A percentile compares a stretch with the other conserved stretches of the same genome.
These are phyloP conservation scores for Mormyrus proboscirostris DNA, from an alignment of 2,797 vertebrate genomes.

Conservation along the genomic window DNA sequence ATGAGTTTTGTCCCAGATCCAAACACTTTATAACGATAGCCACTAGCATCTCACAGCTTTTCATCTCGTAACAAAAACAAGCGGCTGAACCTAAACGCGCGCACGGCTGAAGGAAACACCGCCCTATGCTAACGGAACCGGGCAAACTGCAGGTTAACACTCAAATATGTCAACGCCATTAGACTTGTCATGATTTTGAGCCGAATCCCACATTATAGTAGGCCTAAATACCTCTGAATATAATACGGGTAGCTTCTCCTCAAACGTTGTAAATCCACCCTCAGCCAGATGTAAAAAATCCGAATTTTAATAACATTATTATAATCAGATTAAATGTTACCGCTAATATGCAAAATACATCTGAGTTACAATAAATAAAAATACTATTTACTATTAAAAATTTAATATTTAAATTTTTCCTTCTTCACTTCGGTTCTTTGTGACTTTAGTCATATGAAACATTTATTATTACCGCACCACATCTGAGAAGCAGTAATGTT, in stretches of 20 bases:
- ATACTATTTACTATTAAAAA: too few species aligned
- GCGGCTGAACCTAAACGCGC: not conserved
- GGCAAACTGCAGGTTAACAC: not conserved
- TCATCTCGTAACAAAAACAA: not conserved
- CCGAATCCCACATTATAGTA: not conserved
- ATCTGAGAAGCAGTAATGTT: not conserved
- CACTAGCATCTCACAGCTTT: not conserved
- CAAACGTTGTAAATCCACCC: not conserved
- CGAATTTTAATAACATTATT: not conserved
- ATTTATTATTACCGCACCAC: not conserved
- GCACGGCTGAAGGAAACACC: not conserved
- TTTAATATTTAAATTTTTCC: not conserved
- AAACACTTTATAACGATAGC: not conserved
- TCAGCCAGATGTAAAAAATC: not conserved
- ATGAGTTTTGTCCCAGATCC: conserved; percentile 5
- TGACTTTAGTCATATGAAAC: not conserved
- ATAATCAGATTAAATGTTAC: not conserved
- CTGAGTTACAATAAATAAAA: not conserved
- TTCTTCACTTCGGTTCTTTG: not conserved
- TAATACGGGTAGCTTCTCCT: not conserved
- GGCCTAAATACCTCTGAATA: not conserved
- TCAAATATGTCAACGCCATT: not conserved
- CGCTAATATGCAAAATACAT: not conserved
- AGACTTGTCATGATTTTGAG: not conserved
- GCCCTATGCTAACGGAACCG: not conserved